phyloP scores from a whole-genome alignment of 2,797 vertebrate species.

The Fringilla coelebs region DNA sequence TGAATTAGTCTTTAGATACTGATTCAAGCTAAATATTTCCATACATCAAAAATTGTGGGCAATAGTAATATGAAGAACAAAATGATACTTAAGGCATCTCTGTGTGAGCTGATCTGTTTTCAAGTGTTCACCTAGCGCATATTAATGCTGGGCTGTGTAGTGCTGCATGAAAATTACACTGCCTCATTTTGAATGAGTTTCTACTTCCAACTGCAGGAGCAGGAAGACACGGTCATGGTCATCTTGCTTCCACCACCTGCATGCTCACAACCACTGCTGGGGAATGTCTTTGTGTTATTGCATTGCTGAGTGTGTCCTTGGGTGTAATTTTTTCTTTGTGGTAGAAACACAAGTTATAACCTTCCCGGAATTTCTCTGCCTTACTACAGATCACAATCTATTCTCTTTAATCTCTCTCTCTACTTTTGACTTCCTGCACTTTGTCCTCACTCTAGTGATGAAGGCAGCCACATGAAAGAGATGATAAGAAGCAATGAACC shows the following conservation, averaged over 20 bases:
- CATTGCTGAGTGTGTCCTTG: neutral
- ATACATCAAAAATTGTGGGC: neutral
- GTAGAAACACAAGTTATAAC: neutral
- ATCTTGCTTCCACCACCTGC: neutral
- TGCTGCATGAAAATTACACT: neutral
- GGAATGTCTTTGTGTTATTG: neutral
- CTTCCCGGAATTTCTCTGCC: neutral
- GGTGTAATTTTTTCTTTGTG: fast-evolving
- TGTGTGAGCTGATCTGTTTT: neutral
- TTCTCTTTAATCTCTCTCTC: neutral
- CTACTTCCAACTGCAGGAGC: neutral
- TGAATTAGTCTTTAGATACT: neutral
- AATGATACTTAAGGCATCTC: neutral
- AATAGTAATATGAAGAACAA: neutral
- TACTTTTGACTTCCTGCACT: neutral
- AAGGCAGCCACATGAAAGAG: neutral
- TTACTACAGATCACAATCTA: neutral
- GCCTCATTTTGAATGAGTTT: neutral
- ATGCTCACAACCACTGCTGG: neutral
- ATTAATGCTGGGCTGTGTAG: neutral
- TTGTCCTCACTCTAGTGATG: neutral
- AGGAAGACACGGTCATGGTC: neutral
- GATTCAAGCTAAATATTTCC: neutral
- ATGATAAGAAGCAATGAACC: neutral
- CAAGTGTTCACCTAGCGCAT: neutral